Conservation (phyloP, 2,888 invertebrate species). For the Nesidiocoris tenuis region DNA sequence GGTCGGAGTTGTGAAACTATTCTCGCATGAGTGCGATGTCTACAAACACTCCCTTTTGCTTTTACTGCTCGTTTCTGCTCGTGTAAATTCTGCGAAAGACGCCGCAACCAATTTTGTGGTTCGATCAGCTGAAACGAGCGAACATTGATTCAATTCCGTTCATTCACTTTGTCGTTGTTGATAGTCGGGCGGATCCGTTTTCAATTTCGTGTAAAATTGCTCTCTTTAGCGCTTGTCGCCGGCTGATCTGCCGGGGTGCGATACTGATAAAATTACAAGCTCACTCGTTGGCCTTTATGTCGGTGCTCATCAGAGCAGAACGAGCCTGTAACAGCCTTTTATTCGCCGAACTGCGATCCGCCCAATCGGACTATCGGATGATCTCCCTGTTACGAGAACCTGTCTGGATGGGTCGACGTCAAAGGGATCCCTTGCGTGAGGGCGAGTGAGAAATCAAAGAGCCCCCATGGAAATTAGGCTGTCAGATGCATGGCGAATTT, state of each 20-base stretch:
- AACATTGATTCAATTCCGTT: too few relatives aligned
- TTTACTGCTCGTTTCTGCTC: too few relatives aligned
- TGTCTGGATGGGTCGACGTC: background rate
- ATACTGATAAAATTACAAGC: background rate
- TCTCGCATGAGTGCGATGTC: too few relatives aligned
- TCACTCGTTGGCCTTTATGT: background rate
- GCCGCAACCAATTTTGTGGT: too few relatives aligned
- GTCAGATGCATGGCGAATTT: background rate
- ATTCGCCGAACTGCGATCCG: background rate
- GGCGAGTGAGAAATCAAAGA: background rate
- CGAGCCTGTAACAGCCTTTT: background rate
- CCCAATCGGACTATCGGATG: background rate
- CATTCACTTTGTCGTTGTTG: too few relatives aligned
- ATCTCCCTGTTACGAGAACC: background rate
- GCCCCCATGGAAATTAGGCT: background rate
- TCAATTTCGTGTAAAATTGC: background rate
- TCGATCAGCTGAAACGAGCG: too few relatives aligned
- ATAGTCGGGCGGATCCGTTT: background rate
- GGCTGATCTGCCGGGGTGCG: background rate
- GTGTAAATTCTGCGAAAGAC: too few relatives aligned
- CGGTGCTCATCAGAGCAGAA: background rate
- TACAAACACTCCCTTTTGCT: too few relatives aligned
- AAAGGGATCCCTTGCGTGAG: background rate
- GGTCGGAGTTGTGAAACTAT: too few relatives aligned
- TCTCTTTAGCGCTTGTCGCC: background rate